Evolutionary conservation across 2,888 invertebrate species (phyloP), one percentile per base, ranked within the genome.

Genomic region (Ichneumon xanthorius): DNA sequence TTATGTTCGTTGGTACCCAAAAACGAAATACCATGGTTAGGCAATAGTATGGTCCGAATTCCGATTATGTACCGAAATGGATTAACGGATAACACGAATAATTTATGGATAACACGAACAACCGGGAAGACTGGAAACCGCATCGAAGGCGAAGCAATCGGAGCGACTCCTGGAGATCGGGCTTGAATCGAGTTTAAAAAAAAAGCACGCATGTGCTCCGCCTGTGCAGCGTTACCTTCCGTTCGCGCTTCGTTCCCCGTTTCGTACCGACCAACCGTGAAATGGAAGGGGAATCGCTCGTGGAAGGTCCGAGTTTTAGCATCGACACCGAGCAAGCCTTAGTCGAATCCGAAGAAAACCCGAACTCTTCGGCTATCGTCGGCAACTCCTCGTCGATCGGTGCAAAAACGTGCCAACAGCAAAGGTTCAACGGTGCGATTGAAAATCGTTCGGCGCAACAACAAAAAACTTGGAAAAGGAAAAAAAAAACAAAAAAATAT

Each of bases 301-400:
- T 65, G 76, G 33, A 77, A 37, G 58, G 72, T 72, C n/a, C 11
- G 50, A 73, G 78, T 73, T 84, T 80, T 48, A 78, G 61, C 70
- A 73, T 58, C 53, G 45, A 55, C n/a, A 33, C 67, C 71, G 55
- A 26, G 55, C 45, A 65, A 65, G 65, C 45, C 53, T 22, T 30
- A n/a, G 30, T 72, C 68, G 53, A 45, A n/a, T 63, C 50, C 68
- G 61, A 73, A 78, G 77, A 53, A 48, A 81, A 84, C 55, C 68
- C 73, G 80, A 76, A 71, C 67, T 67, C 72, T 73, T 80, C 55
- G 77, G n/a, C 45, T 55, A 26, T 76, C 63, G 45, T 68, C 61
- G 63, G 70, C 63, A 48, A 53, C 61, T 22, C 61, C 75, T 50
- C 53, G 53, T 53, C 16, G 37, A 55, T 58, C 58, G 14, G 7